These are phyloP conservation scores for Drosophila percnosoma DNA, from an alignment of 2,888 invertebrate genomes.

Conservation along the genomic window DNA sequence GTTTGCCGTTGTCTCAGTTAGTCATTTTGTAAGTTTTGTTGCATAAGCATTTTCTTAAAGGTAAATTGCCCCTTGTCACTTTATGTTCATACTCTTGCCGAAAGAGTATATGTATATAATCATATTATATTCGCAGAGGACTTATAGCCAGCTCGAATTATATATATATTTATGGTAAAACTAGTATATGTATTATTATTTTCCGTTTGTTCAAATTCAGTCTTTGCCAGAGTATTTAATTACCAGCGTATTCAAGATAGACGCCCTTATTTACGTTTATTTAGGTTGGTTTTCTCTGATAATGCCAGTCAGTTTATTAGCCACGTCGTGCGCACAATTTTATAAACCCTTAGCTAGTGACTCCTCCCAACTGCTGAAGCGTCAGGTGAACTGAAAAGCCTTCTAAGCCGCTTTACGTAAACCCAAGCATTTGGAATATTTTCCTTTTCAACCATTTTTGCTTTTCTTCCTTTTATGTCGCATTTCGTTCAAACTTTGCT, in stretches of 20 bases:
- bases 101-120: neutral
- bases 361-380: conserved; percentile 27
- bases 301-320: conserved; percentile 65
- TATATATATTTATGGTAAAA: too few relatives aligned
- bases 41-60: conserved; percentile 49
- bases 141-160: neutral
- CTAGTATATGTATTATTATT: neutral
- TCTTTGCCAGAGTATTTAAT: conserved; percentile 14
- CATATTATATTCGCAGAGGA: neutral
- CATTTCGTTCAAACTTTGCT: conserved; percentile 50
- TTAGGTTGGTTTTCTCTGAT: conserved; percentile 14
- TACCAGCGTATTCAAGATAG: neutral
- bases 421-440: conserved; percentile 43
- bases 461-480: conserved; percentile 58
- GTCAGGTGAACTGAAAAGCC: conserved; percentile 58
- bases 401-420: conserved; percentile 54
- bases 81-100: conserved; percentile 16
- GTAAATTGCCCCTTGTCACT: conserved; percentile 48
- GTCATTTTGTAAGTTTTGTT: conserved; percentile 21
- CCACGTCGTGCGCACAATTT: conserved; percentile 63
- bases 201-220: neutral
- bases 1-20: conserved; percentile 22
- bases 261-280: conserved; percentile 4
- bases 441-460: conserved; percentile 21
- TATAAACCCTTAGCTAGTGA: conserved; percentile 46